phyloP scores from a whole-genome alignment of 64 coral and sea anemone species.

The Stylophora pistillata region DNA sequence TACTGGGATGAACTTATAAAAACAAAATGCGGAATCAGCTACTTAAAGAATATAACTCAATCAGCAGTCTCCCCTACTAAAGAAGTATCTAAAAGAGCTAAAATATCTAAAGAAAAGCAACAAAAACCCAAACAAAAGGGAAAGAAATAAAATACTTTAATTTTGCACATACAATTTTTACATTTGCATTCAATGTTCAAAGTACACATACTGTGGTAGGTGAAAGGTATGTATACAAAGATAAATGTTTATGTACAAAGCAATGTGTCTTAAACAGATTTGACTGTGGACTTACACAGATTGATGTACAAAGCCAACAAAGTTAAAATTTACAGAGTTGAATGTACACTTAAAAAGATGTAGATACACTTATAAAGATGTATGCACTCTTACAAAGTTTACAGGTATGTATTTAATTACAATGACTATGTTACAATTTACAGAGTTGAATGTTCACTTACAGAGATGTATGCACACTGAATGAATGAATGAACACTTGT shows the following conservation, averaged over 20 bases:
- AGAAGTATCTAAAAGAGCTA: not conserved
- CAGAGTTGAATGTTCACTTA: no score
- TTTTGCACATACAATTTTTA: not conserved
- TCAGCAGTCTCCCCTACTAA: not conserved
- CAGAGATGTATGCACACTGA: not conserved
- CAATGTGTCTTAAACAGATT: not conserved
- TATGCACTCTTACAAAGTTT: not conserved
- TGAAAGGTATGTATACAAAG: not conserved
- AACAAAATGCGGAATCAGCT: constrained; percentile 31
- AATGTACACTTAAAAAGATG: not conserved
- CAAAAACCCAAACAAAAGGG: not conserved
- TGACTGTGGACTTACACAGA: not conserved
- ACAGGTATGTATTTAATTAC: no score
- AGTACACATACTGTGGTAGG: not conserved
- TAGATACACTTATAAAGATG: not conserved
- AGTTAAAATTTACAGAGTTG: not conserved
- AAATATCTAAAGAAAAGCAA: not conserved
- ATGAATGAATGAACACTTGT: not conserved
- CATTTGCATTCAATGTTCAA: not conserved
- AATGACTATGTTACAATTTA: no score
- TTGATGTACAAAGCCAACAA: not conserved
- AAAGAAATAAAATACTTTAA: not conserved
- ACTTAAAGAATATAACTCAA: constrained; percentile 4
- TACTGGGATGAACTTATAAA: no score
- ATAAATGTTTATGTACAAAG: not conserved